Evolutionary conservation across 2,113 vertebrate genomes (phyloP).

Genomic region (Burhinus bistriatus): DNA sequence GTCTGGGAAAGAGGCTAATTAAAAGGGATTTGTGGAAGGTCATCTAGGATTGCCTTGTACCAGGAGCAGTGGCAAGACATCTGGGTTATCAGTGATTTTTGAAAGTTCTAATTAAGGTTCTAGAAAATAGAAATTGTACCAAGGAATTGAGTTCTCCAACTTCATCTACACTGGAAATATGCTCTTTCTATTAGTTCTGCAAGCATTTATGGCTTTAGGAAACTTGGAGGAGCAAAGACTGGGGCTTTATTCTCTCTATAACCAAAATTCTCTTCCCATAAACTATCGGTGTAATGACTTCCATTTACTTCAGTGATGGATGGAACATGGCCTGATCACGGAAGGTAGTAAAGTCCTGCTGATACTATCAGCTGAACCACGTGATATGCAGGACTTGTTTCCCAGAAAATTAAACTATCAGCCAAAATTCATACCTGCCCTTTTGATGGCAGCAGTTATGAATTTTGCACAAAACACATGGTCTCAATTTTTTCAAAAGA

Average conservation of each 20-base stretch:
- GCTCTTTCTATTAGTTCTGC: background rate
- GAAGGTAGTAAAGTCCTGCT: background rate
- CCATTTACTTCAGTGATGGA: background rate
- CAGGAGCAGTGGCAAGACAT: background rate
- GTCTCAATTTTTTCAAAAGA: background rate
- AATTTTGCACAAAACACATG: background rate
- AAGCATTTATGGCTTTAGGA: background rate
- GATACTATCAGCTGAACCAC: background rate
- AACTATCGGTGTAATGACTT: background rate
- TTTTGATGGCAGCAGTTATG: background rate
- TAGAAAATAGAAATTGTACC: background rate
- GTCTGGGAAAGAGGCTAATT: conserved; percentile 22
- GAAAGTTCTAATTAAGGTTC: background rate
- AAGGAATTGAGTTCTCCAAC: background rate
- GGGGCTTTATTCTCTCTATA: background rate
- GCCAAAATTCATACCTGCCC: background rate
- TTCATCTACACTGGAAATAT: background rate
- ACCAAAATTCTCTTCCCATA: background rate
- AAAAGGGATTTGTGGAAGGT: background rate
- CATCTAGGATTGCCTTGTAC: background rate
- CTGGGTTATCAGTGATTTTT: background rate
- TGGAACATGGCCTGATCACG: background rate
- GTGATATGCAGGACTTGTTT: background rate
- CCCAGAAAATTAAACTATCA: background rate
- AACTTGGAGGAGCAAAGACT: background rate